These are phyloP conservation scores for Whitmania pigra DNA, from an alignment of 1,140 invertebrate genomes.

Conservation along the genomic window DNA sequence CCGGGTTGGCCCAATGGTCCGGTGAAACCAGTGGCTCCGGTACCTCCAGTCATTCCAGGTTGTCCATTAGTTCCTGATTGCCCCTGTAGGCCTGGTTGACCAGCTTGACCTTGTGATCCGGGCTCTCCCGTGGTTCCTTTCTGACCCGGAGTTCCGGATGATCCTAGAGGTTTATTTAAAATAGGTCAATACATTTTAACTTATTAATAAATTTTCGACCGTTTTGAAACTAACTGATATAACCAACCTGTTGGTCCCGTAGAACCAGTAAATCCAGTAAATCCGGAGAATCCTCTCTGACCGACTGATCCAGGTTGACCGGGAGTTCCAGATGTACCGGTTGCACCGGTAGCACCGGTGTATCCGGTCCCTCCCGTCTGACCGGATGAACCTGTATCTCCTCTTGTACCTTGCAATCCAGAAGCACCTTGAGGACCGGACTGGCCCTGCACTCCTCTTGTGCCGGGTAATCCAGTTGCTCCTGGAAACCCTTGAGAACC, in stretches of 20 bases:
- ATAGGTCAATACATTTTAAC: not conserved
- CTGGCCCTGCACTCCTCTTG: conserved; percentile 18
- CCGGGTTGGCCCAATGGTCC: conserved; percentile 11
- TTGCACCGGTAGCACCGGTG: conserved; percentile 14
- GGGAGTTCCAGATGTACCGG: conserved; percentile 28
- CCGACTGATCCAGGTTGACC: conserved; percentile 25
- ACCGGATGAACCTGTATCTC: conserved; percentile 22
- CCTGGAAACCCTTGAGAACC: conserved; percentile 30
- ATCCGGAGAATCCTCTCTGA: not conserved
- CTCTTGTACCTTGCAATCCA: conserved; percentile 19
- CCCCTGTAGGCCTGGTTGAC: conserved; percentile 11
- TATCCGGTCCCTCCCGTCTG: conserved; percentile 18
- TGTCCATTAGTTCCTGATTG: not conserved
- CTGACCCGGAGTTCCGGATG: not conserved
- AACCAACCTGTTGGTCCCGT: conserved; percentile 18
- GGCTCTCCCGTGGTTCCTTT: not conserved
- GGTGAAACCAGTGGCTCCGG: conserved; percentile 8
- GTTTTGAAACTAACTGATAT: not conserved
- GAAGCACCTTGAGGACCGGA: conserved; percentile 23
- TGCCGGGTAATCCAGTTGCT: conserved; percentile 24
- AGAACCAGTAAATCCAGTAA: conserved; percentile 20
- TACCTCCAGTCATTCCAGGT: not conserved
- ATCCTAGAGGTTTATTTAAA: not conserved
- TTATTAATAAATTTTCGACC: not conserved
- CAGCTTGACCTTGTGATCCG: conserved; percentile 12